phyloP scores from a whole-genome alignment of 2,797 vertebrate species.

The Sebastes nivosus region DNA sequence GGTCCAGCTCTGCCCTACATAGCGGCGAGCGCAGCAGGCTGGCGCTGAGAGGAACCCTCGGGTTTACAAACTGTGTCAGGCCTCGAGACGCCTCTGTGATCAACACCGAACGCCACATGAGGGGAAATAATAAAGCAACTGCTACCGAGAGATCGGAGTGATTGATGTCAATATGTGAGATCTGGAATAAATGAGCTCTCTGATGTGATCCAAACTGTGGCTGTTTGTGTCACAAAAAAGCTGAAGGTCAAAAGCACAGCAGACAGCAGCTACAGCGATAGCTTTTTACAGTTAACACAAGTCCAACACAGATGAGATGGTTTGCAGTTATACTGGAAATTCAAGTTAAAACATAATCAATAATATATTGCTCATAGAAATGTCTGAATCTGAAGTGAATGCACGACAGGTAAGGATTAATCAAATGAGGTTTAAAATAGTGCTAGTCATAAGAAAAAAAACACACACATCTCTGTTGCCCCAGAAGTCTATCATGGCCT shows the following conservation, averaged over 20 bases:
- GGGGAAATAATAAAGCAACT: constrained; percentile 46
- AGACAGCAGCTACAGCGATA: neutral
- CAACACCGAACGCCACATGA: constrained; percentile 62
- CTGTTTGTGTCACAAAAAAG: constrained; percentile 45
- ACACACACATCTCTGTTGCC: neutral
- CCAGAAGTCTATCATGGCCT: constrained; percentile 58
- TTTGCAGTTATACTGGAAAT: neutral
- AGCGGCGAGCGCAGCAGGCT: constrained; percentile 75
- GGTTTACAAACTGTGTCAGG: constrained; percentile 84
- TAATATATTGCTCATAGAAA: neutral
- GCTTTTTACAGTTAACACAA: neutral
- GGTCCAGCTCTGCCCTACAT: constrained; percentile 83
- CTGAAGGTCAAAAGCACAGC: constrained; percentile 42
- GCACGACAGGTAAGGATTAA: neutral
- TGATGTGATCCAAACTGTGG: constrained; percentile 53
- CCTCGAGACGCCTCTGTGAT: constrained; percentile 79
- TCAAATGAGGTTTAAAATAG: neutral
- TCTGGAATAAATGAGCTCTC: constrained; percentile 62
- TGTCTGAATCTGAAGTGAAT: neutral
- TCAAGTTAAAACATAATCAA: neutral
- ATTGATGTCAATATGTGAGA: constrained; percentile 75
- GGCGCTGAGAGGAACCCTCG: constrained; percentile 74
- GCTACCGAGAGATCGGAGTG: constrained; percentile 56
- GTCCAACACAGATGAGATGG: neutral
- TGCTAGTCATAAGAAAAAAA: neutral